Conservation (phyloP, 2,113 vertebrate species). For the Pandion haliaetus region DNA sequence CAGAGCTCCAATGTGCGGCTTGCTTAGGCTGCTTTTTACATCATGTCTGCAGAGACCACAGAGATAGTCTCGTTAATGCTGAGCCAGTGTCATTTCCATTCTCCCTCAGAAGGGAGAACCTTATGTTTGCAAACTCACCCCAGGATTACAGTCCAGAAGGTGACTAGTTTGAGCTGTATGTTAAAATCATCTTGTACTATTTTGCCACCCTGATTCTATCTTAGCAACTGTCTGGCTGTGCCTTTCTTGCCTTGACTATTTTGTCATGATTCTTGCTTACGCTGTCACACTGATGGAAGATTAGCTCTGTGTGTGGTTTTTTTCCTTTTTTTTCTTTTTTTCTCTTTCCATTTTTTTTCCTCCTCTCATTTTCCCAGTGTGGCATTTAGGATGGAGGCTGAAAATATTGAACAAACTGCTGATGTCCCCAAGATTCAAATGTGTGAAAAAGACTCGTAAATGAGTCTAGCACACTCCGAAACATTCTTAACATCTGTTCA, state of each 20-base stretch:
- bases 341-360: neutral
- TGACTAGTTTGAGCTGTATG: neutral
- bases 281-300: neutral
- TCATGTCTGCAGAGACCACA: neutral
- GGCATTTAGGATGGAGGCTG: constrained; percentile 53
- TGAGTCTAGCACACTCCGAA: constrained; percentile 61
- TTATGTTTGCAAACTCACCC: neutral
- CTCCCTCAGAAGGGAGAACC: neutral
- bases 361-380: constrained; percentile 19
- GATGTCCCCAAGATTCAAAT: constrained; percentile 49
- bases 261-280: constrained; percentile 6
- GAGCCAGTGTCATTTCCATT: neutral
- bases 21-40: neutral
- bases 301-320: neutral
- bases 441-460: constrained; percentile 64
- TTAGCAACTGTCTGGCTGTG: constrained; percentile 9
- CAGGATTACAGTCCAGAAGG: neutral
- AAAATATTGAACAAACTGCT: constrained; percentile 63
- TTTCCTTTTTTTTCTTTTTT: neutral
- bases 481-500: constrained; percentile 64
- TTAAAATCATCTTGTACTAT: neutral
- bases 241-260: neutral
- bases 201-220: constrained; percentile 16
- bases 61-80: neutral
- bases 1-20: neutral